These are phyloP conservation scores for Discoglossus pictus DNA, from an alignment of 2,797 vertebrate species.

Conservation along the genomic window DNA sequence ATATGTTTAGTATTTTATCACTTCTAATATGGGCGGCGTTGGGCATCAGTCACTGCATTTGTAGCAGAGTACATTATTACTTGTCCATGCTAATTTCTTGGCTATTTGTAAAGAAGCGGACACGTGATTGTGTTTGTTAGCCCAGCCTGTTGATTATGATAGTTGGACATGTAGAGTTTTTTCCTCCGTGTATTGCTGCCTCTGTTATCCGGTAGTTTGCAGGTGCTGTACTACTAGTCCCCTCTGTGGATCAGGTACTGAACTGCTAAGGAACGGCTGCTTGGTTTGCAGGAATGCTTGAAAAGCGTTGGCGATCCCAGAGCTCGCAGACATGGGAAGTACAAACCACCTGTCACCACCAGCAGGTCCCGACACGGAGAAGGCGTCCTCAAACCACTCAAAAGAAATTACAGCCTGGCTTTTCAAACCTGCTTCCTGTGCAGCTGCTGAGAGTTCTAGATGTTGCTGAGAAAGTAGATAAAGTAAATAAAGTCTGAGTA, in stretches of 20 bases:
- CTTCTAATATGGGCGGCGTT: no score
- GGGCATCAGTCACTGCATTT: no score
- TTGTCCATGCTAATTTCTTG: no score
- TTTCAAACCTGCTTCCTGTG: constrained; percentile 43
- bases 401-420: constrained; percentile 43
- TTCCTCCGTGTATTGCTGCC: no score
- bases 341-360: constrained; percentile 42
- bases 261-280: background rate
- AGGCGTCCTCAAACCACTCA: constrained; percentile 39
- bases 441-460: constrained; percentile 42
- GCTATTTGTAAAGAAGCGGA: no score
- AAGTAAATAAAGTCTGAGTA: constrained; percentile 29
- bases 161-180: no score
- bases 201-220: no score
- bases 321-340: constrained; percentile 22
- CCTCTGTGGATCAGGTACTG: background rate
- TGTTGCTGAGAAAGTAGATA: constrained; percentile 33
- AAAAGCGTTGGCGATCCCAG: constrained; percentile 3
- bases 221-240: background rate
- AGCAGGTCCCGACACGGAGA: constrained; percentile 46
- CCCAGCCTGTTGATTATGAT: no score
- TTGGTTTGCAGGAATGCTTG: constrained; percentile 9
- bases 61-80: no score
- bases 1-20: no score
- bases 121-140: no score